Conservation (phyloP, 1,140 invertebrate species). For the Teleopsis dalmanni region DNA sequence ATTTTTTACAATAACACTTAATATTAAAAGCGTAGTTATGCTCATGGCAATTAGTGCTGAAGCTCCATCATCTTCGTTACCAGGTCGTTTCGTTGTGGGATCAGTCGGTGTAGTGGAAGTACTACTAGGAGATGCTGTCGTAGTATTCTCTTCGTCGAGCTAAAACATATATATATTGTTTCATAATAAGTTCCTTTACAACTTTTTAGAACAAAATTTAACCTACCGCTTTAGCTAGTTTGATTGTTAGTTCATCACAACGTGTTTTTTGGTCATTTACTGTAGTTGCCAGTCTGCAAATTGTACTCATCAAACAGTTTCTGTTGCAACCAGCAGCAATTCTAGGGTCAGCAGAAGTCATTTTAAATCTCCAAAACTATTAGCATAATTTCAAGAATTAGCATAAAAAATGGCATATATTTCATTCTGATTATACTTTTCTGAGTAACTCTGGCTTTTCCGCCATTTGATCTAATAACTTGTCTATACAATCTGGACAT, state of each 20-base stretch:
- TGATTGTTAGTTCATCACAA: conserved; percentile 23
- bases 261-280: conserved; percentile 24
- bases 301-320: conserved; percentile 35
- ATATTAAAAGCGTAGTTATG: neutral
- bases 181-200: neutral
- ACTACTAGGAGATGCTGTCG: neutral
- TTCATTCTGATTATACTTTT: conserved; percentile 13
- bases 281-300: conserved; percentile 27
- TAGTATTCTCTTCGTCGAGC: conserved; percentile 22
- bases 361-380: conserved; percentile 32
- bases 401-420: neutral
- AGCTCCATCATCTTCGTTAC: conserved; percentile 2
- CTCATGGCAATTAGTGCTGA: neutral
- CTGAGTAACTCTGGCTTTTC: conserved; percentile 21
- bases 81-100: neutral
- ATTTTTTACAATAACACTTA: neutral
- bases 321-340: conserved; percentile 44
- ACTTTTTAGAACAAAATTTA: neutral
- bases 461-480: conserved; percentile 49
- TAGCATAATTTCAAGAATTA: neutral
- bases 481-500: conserved; percentile 44
- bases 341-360: conserved; percentile 43
- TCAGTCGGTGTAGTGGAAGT: neutral
- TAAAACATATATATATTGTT: conserved; percentile 4
- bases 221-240: conserved; percentile 8